Base-by-base conservation (phyloP, 2,797 vertebrate species). In the Geotrypetes seraphini region DNA sequence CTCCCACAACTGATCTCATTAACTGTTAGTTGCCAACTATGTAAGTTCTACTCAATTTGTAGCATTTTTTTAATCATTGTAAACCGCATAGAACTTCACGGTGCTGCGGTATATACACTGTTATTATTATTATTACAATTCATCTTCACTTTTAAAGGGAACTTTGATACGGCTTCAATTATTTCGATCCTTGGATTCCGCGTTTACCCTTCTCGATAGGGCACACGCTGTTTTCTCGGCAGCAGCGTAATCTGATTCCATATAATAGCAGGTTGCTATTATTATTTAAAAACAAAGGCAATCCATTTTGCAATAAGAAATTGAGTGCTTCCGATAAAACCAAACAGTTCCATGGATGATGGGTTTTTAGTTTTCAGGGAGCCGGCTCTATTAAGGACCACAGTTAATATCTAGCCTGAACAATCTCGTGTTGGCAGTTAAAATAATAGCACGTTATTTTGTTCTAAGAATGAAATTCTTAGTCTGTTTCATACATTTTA, bases 291-390 rank as follows among this genome's bases (percentile, higher is more conserved):
- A 0, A 3, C 15, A 33, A n/a, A 43, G 16, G 14, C 50, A 55
- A 39, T 43, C 31, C 2, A 6, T 39, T n/a, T 43, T 22, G 68
- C 62, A 63, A 70, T 12, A 18, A 16, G 53, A 74, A 10, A 4
- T 10, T n/a, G n/a, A n/a, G n/a, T n/a, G n/a, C n/a, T n/a, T n/a
- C n/a, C n/a, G n/a, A n/a, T n/a, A n/a, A n/a, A n/a, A n/a, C 43
- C 45, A 35, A 1, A 54, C 67, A 63, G 68, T 57, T 54, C 39
- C 19, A 35, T 45, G 37, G 26, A 45, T 62, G 52, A 12, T 34
- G 42, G 19, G 7, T 23, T 37, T 20, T 45, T 11, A 32, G 11
- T 16, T 39, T 7, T 33, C 41, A 36, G 32, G 31, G 18, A 47
- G 39, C 2, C 2, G 15, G 12, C 36, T 7, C 2, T 8, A 6